Evolutionary conservation across 2,888 invertebrate genomes (phyloP).

Genomic region (Bembecia ichneumoniformis): DNA sequence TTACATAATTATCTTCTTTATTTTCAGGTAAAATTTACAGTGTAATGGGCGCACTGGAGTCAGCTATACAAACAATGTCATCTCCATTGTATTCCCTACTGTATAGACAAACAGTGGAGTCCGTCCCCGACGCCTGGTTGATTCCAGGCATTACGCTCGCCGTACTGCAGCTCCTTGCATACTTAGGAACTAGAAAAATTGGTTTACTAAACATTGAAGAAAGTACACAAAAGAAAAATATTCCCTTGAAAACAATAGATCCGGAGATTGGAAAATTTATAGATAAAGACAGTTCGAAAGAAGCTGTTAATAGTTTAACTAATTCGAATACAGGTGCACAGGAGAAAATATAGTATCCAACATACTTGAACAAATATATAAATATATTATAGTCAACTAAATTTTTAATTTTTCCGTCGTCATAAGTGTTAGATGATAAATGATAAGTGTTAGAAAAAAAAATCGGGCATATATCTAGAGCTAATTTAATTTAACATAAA

Average conservation of each 20-base stretch:
- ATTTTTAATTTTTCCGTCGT: no score
- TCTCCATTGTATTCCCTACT: conserved; percentile 57
- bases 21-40: conserved; percentile 67
- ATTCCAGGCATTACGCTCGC: conserved; percentile 46
- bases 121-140: conserved; percentile 55
- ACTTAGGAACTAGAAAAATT: conserved; percentile 38
- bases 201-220: conserved; percentile 1
- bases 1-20: conserved; percentile 4
- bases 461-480: no score
- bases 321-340: background rate
- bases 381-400: no score
- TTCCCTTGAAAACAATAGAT: background rate
- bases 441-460: no score
- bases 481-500: no score
- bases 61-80: conserved; percentile 54
- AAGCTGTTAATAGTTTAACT: background rate
- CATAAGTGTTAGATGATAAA: no score
- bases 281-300: background rate
- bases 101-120: conserved; percentile 51
- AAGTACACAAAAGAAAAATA: background rate
- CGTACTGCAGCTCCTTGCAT: conserved; percentile 42
- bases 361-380: no score
- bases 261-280: background rate
- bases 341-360: no score
- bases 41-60: conserved; percentile 58